These are phyloP conservation scores for Pseudoips prasinana DNA, from an alignment of 2,888 invertebrate species.

Conservation along the genomic window DNA sequence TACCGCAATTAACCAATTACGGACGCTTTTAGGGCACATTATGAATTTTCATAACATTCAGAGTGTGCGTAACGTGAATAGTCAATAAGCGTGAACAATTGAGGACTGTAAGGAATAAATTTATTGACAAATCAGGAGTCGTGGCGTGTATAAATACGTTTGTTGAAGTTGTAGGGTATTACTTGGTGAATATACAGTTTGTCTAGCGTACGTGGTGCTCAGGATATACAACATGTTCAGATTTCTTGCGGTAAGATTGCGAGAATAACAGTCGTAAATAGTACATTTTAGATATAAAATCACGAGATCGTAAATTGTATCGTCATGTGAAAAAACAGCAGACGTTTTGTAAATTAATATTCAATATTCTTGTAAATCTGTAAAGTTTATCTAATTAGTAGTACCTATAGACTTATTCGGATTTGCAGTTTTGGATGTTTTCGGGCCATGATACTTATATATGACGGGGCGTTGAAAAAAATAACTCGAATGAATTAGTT, in stretches of 20 bases:
- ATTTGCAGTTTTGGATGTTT: too few species aligned
- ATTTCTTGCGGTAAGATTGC: conserved; percentile 59
- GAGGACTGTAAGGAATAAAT: conserved; percentile 55
- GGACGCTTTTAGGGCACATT: conserved; percentile 49
- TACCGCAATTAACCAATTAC: conserved; percentile 43
- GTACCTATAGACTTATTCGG: too few species aligned
- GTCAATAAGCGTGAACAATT: conserved; percentile 64
- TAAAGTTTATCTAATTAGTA: too few species aligned
- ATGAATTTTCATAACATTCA: conserved; percentile 50
- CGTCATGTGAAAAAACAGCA: too few species aligned
- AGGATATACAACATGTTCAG: conserved; percentile 53
- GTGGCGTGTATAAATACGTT: conserved; percentile 55
- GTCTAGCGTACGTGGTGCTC: conserved; percentile 30
- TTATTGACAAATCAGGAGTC: conserved; percentile 54
- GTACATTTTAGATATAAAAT: too few species aligned
- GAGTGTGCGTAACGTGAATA: conserved; percentile 51
- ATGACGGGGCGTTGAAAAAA: too few species aligned
- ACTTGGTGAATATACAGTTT: conserved; percentile 32
- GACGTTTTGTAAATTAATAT: too few species aligned
- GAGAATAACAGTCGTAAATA: too few species aligned
- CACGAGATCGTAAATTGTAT: too few species aligned
- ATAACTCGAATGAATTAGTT: too few species aligned
- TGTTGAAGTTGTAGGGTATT: conserved; percentile 25
- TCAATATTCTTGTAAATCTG: too few species aligned
- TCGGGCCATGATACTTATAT: too few species aligned